Base-by-base conservation (phyloP, 2,797 vertebrate species). In the Stomatorhinus walkeri region DNA sequence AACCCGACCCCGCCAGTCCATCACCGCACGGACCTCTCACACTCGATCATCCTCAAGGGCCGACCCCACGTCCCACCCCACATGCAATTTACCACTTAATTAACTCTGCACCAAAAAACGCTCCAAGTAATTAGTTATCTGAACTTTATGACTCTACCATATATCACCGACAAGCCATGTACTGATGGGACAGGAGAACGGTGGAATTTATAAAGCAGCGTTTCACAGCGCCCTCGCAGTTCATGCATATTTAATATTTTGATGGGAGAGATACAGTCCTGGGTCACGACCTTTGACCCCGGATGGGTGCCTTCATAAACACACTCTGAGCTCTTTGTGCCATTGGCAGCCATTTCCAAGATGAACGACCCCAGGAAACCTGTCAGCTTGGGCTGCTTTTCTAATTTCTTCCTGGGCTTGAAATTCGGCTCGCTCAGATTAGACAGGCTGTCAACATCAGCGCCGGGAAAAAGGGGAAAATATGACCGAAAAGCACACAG, bases 41-140 rank as follows among this genome's bases (percentile, higher is more conserved):
- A 59, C 14, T 19, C 85, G 19, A 16, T 86, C 85, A 36, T 56
- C 51, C 49, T 56, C 49, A 56, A 7, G 24, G 51, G 24, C 14
- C 28, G 3, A 40, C 9, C 56, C 32, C 4, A 61, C 8, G 1
- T 76, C 32, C 52, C 40, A 28, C 79, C 46, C 88, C 72, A 64
- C 56, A 48, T 32, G 46, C 43, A 51, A 83, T 61, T 79, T 49
- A 72, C 84, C 85, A 72, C 88, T 87, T 92, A 90, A 92, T 91
- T 92, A 87, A 90, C 89, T 92, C 87, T 90, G 90, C 90, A 90
- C 90, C 56, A 87, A 81, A 76, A 88, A 92, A 89, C 87, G 88
- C 89, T 72, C 85, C 84, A 59, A 79, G 87, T 91, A 90, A 91
- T 92, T 92, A 90, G 88, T 85, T 89, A 89, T 76, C 87, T 90